phyloP scores from a whole-genome alignment of 2,888 invertebrate species.

The Serrognathus titanus region DNA sequence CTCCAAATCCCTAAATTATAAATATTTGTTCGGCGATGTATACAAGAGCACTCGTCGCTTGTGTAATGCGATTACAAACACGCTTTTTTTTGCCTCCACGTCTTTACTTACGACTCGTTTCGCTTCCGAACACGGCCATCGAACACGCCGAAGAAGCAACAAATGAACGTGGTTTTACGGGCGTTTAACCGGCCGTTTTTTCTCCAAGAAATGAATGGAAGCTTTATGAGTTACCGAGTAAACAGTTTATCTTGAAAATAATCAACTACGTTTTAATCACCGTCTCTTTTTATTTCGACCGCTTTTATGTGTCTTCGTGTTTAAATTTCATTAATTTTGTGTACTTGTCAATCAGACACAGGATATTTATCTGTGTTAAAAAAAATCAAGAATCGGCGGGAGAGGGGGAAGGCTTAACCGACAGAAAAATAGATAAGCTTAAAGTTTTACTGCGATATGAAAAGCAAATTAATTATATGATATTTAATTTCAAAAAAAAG shows the following conservation, averaged over 20 bases:
- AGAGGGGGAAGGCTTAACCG: too few species aligned
- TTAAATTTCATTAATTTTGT: conserved; percentile 13
- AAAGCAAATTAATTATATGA: too few species aligned
- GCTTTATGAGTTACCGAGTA: conserved; percentile 13
- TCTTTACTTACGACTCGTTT: not conserved
- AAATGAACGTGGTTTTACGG: not conserved
- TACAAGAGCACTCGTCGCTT: conserved; percentile 10
- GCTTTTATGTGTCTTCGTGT: conserved; percentile 9
- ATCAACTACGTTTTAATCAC: conserved; percentile 12
- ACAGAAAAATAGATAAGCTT: too few species aligned
- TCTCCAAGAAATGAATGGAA: conserved; percentile 10
- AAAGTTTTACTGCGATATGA: too few species aligned
- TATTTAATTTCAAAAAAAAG: too few species aligned
- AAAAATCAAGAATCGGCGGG: not conserved
- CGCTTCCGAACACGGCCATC: not conserved
- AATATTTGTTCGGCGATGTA: conserved; percentile 11
- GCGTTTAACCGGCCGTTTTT: not conserved
- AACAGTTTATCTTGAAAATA: conserved; percentile 14
- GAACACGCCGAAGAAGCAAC: not conserved
- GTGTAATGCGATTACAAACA: not conserved
- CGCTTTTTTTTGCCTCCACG: not conserved
- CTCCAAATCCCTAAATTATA: conserved; percentile 9
- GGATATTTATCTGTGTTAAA: conserved; percentile 11
- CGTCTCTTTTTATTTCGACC: conserved; percentile 4
- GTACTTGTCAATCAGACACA: conserved; percentile 15